A percentile compares a stretch with the other conserved stretches of the same genome.
These are phyloP conservation scores for Melanchra persicariae DNA, from an alignment of 2,888 invertebrate genomes.

Conservation along the genomic window DNA sequence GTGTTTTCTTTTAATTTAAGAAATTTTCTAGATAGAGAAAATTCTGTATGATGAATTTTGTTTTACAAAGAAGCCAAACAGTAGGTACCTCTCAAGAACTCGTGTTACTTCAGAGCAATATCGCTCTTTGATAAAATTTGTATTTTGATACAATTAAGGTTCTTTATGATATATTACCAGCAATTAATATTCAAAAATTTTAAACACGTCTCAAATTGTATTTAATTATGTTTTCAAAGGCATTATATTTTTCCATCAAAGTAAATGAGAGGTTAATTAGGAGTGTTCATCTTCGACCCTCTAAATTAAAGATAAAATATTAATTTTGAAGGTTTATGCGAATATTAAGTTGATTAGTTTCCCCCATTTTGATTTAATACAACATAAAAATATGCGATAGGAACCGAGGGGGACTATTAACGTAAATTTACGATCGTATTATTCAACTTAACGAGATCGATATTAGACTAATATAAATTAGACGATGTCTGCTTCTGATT, in stretches of 20 bases:
- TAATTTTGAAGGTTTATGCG: constrained; percentile 64
- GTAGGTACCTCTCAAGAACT: background rate
- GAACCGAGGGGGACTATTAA: constrained; percentile 57
- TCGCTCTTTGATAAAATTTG: constrained; percentile 8
- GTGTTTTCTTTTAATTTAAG: no score
- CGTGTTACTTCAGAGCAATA: constrained; percentile 1
- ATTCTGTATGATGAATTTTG: background rate
- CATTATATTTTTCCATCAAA: constrained; percentile 51
- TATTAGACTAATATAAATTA: constrained; percentile 60
- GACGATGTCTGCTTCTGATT: constrained; percentile 49
- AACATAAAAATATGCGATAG: constrained; percentile 64
- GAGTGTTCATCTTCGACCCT: constrained; percentile 48
- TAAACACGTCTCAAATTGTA: constrained; percentile 47
- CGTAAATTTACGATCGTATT: constrained; percentile 60
- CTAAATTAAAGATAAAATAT: constrained; percentile 62
- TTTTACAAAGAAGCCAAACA: constrained; percentile 15
- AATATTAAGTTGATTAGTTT: constrained; percentile 68
- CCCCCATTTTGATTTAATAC: constrained; percentile 65
- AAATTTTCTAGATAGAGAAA: background rate
- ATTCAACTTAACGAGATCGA: constrained; percentile 60
- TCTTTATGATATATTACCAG: constrained; percentile 1
- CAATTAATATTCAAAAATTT: constrained; percentile 48
- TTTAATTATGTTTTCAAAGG: constrained; percentile 54
- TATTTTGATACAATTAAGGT: constrained; percentile 25
- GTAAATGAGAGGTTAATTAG: constrained; percentile 54